A percentile compares a stretch with the other conserved stretches of the same genome.
phyloP scores from a whole-genome alignment of 2,888 invertebrate genomes.

The Luperina testacea region DNA sequence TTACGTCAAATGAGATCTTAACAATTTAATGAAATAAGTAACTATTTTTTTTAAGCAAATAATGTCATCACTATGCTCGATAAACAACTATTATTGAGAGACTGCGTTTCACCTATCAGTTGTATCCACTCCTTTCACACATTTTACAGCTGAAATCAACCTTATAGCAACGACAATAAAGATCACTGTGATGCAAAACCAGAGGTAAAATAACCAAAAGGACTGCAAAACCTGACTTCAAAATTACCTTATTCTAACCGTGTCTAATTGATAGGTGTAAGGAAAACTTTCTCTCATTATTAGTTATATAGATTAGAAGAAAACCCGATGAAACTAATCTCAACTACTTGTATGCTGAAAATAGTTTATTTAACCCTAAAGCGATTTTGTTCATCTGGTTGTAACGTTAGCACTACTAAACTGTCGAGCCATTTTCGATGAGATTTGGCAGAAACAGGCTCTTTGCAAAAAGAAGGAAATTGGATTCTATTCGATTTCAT shows the following conservation, averaged over 20 bases:
- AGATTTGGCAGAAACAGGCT: neutral
- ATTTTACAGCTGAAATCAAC: too few relatives aligned
- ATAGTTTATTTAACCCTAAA: neutral
- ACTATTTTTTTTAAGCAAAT: neutral
- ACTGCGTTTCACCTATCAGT: too few relatives aligned
- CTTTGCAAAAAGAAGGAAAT: neutral
- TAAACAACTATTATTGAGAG: too few relatives aligned
- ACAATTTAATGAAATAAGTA: neutral
- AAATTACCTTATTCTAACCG: too few relatives aligned
- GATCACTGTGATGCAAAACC: too few relatives aligned
- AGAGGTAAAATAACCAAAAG: too few relatives aligned
- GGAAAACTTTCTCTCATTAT: too few relatives aligned
- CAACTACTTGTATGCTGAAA: neutral
- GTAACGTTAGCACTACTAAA: neutral
- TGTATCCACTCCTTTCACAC: too few relatives aligned
- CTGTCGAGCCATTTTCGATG: neutral
- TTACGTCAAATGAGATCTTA: constrained; percentile 22
- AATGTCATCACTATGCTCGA: neutral
- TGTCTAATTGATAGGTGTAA: too few relatives aligned
- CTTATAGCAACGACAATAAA: too few relatives aligned
- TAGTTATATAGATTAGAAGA: neutral
- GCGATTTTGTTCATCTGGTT: neutral
- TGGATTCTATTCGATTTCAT: neutral
- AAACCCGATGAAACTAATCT: neutral
- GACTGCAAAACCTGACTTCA: too few relatives aligned